Conservation (phyloP, 2,113 vertebrate species). For the Bothrops jararaca region DNA sequence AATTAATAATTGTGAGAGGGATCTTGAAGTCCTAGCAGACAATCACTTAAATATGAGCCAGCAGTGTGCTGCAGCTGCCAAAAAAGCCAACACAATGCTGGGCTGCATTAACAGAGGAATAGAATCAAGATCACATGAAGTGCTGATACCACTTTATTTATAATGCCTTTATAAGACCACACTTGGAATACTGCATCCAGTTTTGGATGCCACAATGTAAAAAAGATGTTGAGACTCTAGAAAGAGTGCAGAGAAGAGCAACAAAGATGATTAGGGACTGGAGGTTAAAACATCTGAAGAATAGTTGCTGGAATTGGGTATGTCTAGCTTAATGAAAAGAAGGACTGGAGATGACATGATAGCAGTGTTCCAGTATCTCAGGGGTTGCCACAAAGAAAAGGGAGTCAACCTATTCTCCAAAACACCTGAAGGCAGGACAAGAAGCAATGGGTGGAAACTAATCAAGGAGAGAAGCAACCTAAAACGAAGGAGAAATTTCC, state of each 20-base stretch:
- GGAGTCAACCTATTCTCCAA: neutral
- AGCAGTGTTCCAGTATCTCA: neutral
- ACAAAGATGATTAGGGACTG: neutral
- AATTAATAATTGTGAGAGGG: neutral
- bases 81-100: neutral
- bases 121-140: neutral
- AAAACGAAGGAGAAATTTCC: neutral
- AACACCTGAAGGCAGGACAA: neutral
- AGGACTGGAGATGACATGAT: neutral
- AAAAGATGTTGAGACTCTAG: neutral
- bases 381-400: neutral
- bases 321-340: neutral
- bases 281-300: neutral
- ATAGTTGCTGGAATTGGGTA: neutral
- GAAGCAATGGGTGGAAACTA: neutral
- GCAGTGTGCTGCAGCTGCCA: neutral
- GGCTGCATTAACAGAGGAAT: neutral
- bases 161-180: neutral
- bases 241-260: neutral
- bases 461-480: neutral
- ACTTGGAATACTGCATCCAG: neutral
- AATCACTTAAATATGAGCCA: neutral
- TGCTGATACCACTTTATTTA: neutral
- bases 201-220: neutral
- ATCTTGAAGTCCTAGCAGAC: neutral